Percentiles rank a stretch among this genome's conserved stretches.
Evolutionary conservation across 1,140 invertebrate species (phyloP).

Genomic region (Drusus annulatus): DNA sequence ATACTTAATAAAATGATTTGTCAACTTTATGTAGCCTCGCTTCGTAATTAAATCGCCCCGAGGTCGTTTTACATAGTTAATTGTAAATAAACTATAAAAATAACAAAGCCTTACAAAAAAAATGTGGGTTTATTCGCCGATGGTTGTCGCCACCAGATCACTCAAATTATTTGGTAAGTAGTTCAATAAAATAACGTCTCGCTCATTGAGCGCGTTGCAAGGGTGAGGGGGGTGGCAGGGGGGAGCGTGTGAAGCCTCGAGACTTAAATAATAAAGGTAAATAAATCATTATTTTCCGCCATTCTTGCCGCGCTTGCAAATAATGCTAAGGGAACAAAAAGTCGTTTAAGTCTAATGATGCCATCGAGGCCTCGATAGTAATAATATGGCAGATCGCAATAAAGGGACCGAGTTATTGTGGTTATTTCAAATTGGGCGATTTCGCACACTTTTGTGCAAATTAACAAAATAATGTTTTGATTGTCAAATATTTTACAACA

Average conservation of each 20-base stretch:
- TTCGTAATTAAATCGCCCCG: no score
- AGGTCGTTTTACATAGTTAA: no score
- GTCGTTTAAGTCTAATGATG: conserved; percentile 28
- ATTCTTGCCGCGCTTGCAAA: not conserved
- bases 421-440: not conserved
- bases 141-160: not conserved
- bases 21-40: no score
- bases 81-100: no score
- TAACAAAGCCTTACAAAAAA: no score
- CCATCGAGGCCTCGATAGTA: not conserved
- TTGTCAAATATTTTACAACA: no score
- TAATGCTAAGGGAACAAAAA: not conserved
- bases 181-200: conserved; percentile 31
- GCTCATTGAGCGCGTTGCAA: not conserved
- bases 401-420: not conserved
- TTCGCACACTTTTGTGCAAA: not conserved
- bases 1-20: no score
- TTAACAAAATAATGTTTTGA: no score
- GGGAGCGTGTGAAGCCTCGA: conserved; percentile 23
- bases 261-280: no score
- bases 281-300: not conserved
- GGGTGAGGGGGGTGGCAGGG: conserved; percentile 2
- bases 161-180: not conserved
- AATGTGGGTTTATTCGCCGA: no score
- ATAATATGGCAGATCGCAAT: not conserved